phyloP scores from a whole-genome alignment of 2,888 invertebrate species.

The Cephus runcator region DNA sequence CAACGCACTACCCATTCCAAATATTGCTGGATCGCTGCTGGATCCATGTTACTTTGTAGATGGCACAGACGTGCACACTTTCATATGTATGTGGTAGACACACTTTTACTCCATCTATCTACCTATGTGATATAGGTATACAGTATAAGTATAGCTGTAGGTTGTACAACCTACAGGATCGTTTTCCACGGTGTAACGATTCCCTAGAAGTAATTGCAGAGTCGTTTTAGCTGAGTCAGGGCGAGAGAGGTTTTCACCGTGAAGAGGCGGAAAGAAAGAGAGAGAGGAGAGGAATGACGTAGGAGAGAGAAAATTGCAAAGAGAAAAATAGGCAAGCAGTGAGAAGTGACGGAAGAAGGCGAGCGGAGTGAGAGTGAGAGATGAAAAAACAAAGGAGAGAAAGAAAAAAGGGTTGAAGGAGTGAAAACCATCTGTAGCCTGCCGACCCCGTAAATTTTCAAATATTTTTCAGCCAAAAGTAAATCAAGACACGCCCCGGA shows the following conservation, averaged over 20 bases:
- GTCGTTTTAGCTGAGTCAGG: conserved; percentile 59
- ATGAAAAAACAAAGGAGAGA: background rate
- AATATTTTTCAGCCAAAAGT: conserved; percentile 55
- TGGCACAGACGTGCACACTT: too few relatives aligned
- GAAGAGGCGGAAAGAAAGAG: conserved; percentile 29
- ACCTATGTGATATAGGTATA: too few relatives aligned
- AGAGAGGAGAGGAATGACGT: conserved; percentile 26
- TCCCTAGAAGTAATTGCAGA: conserved; percentile 58
- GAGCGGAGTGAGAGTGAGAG: background rate
- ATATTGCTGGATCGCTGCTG: too few relatives aligned
- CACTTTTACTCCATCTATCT: too few relatives aligned
- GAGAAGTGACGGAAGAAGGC: conserved; percentile 11
- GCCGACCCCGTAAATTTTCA: conserved; percentile 54
- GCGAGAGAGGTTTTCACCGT: conserved; percentile 28
- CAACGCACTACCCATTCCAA: too few relatives aligned
- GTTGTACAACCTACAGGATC: conserved; percentile 43
- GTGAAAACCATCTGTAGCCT: conserved; percentile 33
- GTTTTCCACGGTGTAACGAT: conserved; percentile 58
- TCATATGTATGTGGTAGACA: too few relatives aligned
- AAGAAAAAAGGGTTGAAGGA: conserved; percentile 2
- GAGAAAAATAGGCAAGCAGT: conserved; percentile 5
- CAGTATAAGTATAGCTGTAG: conserved; percentile 26
- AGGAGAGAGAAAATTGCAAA: conserved; percentile 8
- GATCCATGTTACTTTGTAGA: too few relatives aligned
- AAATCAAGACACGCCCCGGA: conserved; percentile 38